phyloP scores from a whole-genome alignment of 2,888 invertebrate species.

The Shargacucullia verbasci region DNA sequence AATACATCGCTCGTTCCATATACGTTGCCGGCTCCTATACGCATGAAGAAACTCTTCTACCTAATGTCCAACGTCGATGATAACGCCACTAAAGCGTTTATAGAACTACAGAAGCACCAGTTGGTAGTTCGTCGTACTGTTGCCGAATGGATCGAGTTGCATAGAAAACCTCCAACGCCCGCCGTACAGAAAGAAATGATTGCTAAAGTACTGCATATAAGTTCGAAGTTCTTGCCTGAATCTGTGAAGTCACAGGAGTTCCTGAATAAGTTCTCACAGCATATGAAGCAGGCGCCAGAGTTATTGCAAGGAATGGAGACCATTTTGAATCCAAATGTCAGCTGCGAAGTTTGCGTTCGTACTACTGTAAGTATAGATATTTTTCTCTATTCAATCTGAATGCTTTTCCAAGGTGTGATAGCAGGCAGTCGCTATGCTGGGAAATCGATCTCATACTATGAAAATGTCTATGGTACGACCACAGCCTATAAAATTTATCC shows the following conservation, averaged over 20 bases:
- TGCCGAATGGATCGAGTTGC: conserved; percentile 95
- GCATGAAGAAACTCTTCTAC: conserved; percentile 98
- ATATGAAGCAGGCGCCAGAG: conserved; percentile 92
- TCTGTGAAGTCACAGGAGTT: conserved; percentile 97
- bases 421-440: no score
- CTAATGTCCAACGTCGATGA: conserved; percentile 98
- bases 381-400: no score
- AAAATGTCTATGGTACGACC: no score
- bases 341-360: conserved; percentile 98
- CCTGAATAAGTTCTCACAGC: conserved; percentile 93
- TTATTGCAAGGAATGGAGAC: conserved; percentile 94
- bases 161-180: conserved; percentile 91
- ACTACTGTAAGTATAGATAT: conserved; percentile 90
- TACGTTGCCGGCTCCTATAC: conserved; percentile 94
- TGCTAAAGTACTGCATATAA: conserved; percentile 91
- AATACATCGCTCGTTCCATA: conserved; percentile 99
- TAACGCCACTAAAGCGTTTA: conserved; percentile 94
- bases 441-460: no score
- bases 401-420: no score
- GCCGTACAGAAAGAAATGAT: conserved; percentile 93
- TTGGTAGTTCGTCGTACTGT: conserved; percentile 94
- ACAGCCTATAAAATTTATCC: no score
- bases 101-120: conserved; percentile 97
- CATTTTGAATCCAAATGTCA: conserved; percentile 96
- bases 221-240: conserved; percentile 95